Base-by-base conservation (phyloP, 2,113 vertebrate genomes). In the Paracyprichromis sp. region DNA sequence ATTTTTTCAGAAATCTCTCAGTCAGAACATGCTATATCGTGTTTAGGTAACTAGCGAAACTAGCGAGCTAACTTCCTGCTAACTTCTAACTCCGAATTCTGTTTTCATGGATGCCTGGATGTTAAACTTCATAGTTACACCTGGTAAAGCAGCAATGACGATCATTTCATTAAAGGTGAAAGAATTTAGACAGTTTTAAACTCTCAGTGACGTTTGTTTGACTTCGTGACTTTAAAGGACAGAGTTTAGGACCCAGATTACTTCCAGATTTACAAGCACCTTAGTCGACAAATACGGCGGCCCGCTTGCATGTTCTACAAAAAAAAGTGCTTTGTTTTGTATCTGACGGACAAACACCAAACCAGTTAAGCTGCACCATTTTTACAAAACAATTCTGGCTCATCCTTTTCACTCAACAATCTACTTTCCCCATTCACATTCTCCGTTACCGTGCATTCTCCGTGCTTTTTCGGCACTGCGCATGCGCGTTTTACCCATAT, bases 151-250 rank as follows among this genome's bases (percentile, higher is more conserved):
- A 47, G 45, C 14, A 17, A 47, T 1, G 14, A 1, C 17, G 7
- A 17, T 47, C 45, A 0, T 47, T 47, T 47, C 0, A 0, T 47
- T 47, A 47, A 0, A 17, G 45, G 1, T 47, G 14, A 47, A 47
- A 47, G 0, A 4, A 47, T 47, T 47, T 17, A 47, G 7, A 47
- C 14, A 0, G 0, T 17, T 47, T 47, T 47, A 2, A 0, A 47
- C 4, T 8, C 45, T 47, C 45, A 47, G 45, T 0, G 14, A 47
- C 1, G 45, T 47, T 47, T 1, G 14, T 47, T 8, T 47, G 45
- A 47, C 45, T 47, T 47, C 0, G 14, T 7, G 45, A 47, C 45
- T 8, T 47, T 8, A 47, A 8, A 4, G 7, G 14, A 47, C 0
- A 0, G 45, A 17, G 4, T 47, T 47, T 47, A 17, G 14, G 14